Percentiles rank a stretch among this genome's conserved stretches.
Evolutionary conservation across 2,113 vertebrate genomes (phyloP).

Genomic region (Tympanuchus pallidicinctus): DNA sequence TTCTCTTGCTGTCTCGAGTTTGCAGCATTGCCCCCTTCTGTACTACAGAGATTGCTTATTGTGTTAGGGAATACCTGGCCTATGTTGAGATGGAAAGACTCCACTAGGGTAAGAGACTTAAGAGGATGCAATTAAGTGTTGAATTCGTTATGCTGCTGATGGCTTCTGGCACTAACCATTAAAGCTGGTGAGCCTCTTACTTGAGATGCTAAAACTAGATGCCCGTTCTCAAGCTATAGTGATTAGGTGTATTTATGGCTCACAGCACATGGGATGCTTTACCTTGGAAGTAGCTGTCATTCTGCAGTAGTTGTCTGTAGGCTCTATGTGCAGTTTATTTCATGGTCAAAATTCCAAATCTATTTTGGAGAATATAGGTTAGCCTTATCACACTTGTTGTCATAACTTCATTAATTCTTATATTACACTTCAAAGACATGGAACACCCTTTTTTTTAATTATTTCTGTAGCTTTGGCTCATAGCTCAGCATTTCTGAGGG

Average conservation of each 20-base stretch:
- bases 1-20: not conserved
- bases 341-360: not conserved
- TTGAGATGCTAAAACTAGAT: not conserved
- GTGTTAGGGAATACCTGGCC: not conserved
- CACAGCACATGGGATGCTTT: not conserved
- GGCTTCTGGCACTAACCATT: not conserved
- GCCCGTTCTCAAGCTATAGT: not conserved
- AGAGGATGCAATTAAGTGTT: not conserved
- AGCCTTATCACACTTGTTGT: not conserved
- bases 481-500: slow-evolving; percentile 34
- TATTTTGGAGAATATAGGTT: not conserved
- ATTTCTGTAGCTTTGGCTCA: not conserved
- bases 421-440: not conserved
- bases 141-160: not conserved
- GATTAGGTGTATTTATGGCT: not conserved
- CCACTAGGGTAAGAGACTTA: not conserved
- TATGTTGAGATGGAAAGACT: not conserved
- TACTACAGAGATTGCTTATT: not conserved
- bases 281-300: not conserved
- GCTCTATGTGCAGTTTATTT: not conserved
- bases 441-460: not conserved
- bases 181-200: not conserved
- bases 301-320: not conserved
- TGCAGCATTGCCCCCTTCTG: not conserved
- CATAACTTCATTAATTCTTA: not conserved